Evolutionary conservation across 2,113 vertebrate genomes (phyloP).

Genomic region (Alosa alosa): DNA sequence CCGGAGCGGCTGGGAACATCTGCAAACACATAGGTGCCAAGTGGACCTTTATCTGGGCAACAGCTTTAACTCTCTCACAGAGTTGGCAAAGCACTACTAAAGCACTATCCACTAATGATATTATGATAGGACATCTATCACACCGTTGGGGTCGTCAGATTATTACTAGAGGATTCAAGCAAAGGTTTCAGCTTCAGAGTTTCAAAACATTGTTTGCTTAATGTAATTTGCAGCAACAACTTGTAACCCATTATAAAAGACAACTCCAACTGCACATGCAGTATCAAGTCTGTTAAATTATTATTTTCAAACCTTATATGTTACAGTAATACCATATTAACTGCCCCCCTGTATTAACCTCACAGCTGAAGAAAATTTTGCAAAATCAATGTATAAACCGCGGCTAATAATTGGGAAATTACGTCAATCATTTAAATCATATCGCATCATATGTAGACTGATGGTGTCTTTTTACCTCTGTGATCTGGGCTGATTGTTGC

Average conservation of each 20-base stretch:
- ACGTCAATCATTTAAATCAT: background rate
- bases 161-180: background rate
- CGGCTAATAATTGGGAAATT: too few species aligned
- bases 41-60: background rate
- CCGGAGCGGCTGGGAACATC: constrained; percentile 32
- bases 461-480: background rate
- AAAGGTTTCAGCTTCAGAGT: background rate
- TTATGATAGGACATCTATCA: background rate
- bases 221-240: background rate
- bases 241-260: too few species aligned
- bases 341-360: too few species aligned
- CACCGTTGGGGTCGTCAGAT: background rate
- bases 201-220: background rate
- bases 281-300: background rate
- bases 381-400: too few species aligned
- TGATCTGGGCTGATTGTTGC: constrained; percentile 28
- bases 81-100: background rate
- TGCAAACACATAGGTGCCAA: constrained; percentile 18
- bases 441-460: background rate
- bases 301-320: background rate
- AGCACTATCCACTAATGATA: background rate
- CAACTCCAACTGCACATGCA: too few species aligned
- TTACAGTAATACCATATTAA: too few species aligned
- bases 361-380: too few species aligned
- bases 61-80: background rate